Conservation (phyloP, 2,888 invertebrate genomes). For the Busseola fusca region DNA sequence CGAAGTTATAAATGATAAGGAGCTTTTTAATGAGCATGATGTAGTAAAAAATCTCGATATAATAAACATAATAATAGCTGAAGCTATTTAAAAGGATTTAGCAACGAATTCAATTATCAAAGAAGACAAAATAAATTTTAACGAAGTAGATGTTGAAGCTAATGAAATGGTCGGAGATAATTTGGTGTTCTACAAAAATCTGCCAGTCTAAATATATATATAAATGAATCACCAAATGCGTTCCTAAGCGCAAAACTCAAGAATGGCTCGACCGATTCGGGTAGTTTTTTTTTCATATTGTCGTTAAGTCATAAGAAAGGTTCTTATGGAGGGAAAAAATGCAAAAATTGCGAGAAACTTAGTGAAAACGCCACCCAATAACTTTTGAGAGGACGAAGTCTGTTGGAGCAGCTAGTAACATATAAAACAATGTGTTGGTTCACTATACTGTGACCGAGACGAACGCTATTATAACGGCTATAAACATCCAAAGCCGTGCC, state of each 20-base stretch:
- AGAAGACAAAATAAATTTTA: not conserved
- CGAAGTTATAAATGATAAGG: not conserved
- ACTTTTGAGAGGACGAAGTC: no score
- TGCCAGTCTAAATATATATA: no score
- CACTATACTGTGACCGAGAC: constrained; percentile 9
- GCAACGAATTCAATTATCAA: not conserved
- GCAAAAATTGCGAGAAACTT: no score
- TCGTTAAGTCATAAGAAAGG: no score
- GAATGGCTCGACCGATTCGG: no score
- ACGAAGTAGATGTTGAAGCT: not conserved
- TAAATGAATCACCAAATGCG: no score
- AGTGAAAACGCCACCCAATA: no score
- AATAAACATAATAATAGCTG: not conserved
- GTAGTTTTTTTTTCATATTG: no score
- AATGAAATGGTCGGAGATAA: not conserved
- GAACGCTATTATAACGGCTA: constrained; percentile 29
- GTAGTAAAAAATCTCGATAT: not conserved
- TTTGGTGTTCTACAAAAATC: not conserved
- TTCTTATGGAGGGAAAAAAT: no score
- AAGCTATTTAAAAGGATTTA: not conserved
- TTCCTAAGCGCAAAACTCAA: no score
- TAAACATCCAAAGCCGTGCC: constrained; percentile 22
- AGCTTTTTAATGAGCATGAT: not conserved
- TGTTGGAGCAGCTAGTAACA: no score
- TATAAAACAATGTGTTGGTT: constrained; percentile 3